Evolutionary conservation across 1,140 invertebrate species (phyloP).

Genomic region (Zaprionus ornatus): DNA sequence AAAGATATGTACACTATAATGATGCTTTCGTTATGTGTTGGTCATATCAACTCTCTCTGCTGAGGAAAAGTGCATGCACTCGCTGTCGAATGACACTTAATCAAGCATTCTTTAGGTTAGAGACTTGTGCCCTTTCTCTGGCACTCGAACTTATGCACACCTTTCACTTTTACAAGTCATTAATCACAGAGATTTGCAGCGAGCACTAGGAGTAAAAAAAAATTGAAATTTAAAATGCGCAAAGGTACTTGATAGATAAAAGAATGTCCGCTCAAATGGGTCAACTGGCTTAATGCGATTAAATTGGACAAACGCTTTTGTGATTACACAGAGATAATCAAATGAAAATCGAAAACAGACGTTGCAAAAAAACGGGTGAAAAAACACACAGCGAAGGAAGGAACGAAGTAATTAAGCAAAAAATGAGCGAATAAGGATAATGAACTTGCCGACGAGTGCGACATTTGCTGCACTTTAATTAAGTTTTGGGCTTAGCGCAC

Average conservation of each 20-base stretch:
- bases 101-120: conserved; percentile 38
- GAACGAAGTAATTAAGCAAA: conserved; percentile 9
- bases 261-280: conserved; percentile 50
- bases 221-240: conserved; percentile 45
- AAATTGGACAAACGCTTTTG: conserved; percentile 52
- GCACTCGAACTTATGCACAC: conserved; percentile 47
- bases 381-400: conserved; percentile 6
- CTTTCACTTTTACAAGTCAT: conserved; percentile 74
- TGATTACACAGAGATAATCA: conserved; percentile 65
- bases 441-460: conserved; percentile 26
- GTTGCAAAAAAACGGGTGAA: conserved; percentile 1
- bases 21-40: background rate
- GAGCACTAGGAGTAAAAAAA: conserved; percentile 20
- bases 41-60: background rate
- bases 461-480: conserved; percentile 45
- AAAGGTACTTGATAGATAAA: conserved; percentile 18
- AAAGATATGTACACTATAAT: too few relatives aligned
- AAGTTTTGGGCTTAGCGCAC: conserved; percentile 34
- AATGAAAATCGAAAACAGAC: conserved; percentile 59
- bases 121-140: conserved; percentile 13
- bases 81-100: conserved; percentile 51
- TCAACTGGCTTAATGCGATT: conserved; percentile 63
- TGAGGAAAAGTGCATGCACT: background rate
- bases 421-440: conserved; percentile 19
- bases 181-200: conserved; percentile 56